phyloP scores from a whole-genome alignment of 2,797 vertebrate species.

The Apogon hyalosoma region DNA sequence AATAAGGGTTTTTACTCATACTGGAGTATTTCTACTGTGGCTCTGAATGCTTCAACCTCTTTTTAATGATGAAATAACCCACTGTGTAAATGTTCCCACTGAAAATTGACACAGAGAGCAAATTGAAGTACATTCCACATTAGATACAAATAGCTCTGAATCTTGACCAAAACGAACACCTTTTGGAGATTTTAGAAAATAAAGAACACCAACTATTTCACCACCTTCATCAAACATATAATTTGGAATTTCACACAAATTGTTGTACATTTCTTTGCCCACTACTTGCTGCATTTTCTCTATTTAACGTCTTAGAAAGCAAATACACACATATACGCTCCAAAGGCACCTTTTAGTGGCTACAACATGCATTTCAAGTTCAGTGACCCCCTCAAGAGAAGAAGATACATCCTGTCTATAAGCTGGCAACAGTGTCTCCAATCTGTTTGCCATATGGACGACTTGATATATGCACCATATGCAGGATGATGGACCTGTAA shows the following conservation, averaged over 20 bases:
- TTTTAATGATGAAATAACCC: too few relatives aligned
- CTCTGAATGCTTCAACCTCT: too few relatives aligned
- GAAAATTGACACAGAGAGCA: neutral
- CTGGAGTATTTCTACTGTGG: too few relatives aligned
- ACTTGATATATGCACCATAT: slow-evolving; percentile 39
- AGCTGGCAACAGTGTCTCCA: slow-evolving; percentile 27
- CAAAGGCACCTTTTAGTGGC: neutral
- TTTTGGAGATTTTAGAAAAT: too few relatives aligned
- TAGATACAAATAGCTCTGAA: neutral
- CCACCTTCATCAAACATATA: too few relatives aligned
- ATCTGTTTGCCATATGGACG: slow-evolving; percentile 54
- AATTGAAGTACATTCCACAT: neutral
- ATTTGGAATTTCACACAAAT: too few relatives aligned
- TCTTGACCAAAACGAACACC: too few relatives aligned
- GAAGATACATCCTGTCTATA: slow-evolving; percentile 24
- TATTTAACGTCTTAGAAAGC: too few relatives aligned
- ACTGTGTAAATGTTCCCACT: neutral
- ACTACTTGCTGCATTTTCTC: too few relatives aligned
- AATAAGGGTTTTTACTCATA: too few relatives aligned
- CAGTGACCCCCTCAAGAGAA: slow-evolving; percentile 4
- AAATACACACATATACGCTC: slow-evolving; percentile 16
- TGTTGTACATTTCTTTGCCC: too few relatives aligned
- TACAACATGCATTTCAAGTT: neutral
- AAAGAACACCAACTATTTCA: too few relatives aligned
- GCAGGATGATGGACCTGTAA: slow-evolving; percentile 31